phyloP scores from a whole-genome alignment of 1,140 invertebrate species.

The Linepithema humile region DNA sequence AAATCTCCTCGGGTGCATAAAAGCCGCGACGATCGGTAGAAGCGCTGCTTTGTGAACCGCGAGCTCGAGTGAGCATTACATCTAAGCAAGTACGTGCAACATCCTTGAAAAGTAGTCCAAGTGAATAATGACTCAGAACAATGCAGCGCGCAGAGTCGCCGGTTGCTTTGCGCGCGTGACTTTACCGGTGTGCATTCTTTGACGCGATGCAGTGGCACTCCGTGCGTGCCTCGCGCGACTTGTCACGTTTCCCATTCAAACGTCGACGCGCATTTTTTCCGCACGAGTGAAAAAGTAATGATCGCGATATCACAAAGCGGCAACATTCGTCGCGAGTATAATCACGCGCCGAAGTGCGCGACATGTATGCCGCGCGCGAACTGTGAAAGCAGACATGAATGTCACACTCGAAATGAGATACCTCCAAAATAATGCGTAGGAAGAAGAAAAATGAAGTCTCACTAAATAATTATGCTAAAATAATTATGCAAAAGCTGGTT shows the following conservation, averaged over 20 bases:
- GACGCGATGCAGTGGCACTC: constrained; percentile 50
- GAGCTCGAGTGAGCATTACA: constrained; percentile 48
- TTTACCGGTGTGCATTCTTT: constrained; percentile 64
- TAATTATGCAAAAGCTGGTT: constrained; percentile 10
- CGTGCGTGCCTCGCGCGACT: not conserved
- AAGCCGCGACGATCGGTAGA: constrained; percentile 29
- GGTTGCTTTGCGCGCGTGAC: constrained; percentile 27
- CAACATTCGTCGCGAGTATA: constrained; percentile 21
- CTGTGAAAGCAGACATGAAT: not conserved
- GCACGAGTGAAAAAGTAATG: constrained; percentile 14
- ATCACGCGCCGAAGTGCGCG: not conserved
- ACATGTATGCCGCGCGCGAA: not conserved
- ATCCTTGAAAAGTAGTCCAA: constrained; percentile 71
- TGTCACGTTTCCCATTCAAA: constrained; percentile 33
- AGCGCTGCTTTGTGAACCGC: constrained; percentile 31
- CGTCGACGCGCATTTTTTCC: constrained; percentile 16
- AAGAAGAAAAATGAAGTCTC: not conserved
- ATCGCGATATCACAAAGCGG: constrained; percentile 35
- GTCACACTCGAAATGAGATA: not conserved
- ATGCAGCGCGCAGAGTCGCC: constrained; percentile 47
- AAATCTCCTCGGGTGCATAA: constrained; percentile 35
- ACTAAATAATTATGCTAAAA: not conserved
- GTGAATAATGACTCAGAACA: constrained; percentile 74
- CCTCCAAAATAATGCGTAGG: not conserved
- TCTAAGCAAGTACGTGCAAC: constrained; percentile 53